phyloP scores from a whole-genome alignment of 2,113 vertebrate genomes.

The Trinectes maculatus region DNA sequence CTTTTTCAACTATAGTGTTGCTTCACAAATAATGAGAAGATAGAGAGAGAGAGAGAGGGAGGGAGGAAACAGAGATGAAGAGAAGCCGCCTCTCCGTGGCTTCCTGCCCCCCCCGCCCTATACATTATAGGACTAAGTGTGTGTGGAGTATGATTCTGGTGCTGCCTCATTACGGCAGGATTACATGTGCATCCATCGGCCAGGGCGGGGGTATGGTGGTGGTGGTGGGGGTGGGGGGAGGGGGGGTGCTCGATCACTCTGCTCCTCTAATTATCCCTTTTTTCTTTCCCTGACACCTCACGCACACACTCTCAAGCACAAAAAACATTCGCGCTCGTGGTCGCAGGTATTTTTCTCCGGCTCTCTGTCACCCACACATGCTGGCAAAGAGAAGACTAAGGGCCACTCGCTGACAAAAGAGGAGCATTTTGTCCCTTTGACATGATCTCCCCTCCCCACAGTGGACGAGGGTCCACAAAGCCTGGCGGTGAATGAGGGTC shows the following conservation, averaged over 20 bases:
- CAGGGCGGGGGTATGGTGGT: neutral
- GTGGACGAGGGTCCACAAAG: conserved; percentile 83
- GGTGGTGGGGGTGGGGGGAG: neutral
- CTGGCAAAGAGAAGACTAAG: conserved; percentile 35
- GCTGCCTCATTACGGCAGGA: conserved; percentile 71
- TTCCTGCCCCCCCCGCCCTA: conserved; percentile 53
- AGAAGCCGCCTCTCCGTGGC: conserved; percentile 39
- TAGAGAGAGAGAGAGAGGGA: conserved; percentile 24
- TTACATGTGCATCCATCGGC: conserved; percentile 66
- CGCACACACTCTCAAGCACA: conserved; percentile 37
- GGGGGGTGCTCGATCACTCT: conserved; percentile 40
- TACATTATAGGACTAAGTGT: conserved; percentile 65
- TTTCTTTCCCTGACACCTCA: conserved; percentile 42
- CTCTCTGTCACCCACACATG: conserved; percentile 20
- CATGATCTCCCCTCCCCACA: conserved; percentile 79
- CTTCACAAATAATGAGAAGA: conserved; percentile 63
- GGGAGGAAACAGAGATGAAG: conserved; percentile 56
- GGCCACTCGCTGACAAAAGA: conserved; percentile 64
- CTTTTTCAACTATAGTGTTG: conserved; percentile 40
- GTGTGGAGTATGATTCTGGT: conserved; percentile 60
- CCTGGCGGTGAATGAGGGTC: conserved; percentile 87
- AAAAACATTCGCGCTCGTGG: conserved; percentile 32
- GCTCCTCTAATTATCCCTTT: conserved; percentile 62
- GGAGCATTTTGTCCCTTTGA: conserved; percentile 69
- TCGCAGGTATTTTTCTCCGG: conserved; percentile 57